Percentiles rank a stretch among this genome's conserved stretches.
Conservation (phyloP, 2,888 invertebrate genomes). For the Clivina fossor region DNA sequence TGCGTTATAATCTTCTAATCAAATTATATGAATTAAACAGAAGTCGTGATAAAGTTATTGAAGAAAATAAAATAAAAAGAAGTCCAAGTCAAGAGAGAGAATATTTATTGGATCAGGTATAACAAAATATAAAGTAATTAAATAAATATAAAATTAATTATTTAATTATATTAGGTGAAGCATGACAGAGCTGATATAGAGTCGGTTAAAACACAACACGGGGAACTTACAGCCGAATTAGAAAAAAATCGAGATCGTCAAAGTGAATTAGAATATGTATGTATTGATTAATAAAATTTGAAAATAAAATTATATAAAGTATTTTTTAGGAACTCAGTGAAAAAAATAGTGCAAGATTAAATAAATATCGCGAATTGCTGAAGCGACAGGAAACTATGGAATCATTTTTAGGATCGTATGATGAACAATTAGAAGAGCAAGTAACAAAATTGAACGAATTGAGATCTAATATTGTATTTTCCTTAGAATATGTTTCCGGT, state of each 20-base stretch:
- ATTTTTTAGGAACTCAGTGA: slow-evolving; percentile 26
- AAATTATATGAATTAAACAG: slow-evolving; percentile 39
- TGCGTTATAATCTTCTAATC: slow-evolving; percentile 39
- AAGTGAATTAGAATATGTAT: slow-evolving; percentile 30
- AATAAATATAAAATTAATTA: neutral
- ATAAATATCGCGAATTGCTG: slow-evolving; percentile 29
- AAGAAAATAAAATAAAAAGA: slow-evolving; percentile 42
- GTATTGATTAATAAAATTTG: neutral
- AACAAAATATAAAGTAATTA: too few relatives aligned
- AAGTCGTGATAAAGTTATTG: slow-evolving; percentile 40
- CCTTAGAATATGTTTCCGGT: slow-evolving; percentile 38
- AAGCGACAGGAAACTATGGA: slow-evolving; percentile 31
- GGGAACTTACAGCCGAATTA: slow-evolving; percentile 18
- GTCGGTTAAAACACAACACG: slow-evolving; percentile 35
- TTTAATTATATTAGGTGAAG: slow-evolving; percentile 42
- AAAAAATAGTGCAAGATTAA: slow-evolving; percentile 29
- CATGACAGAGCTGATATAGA: slow-evolving; percentile 44
- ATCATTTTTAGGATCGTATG: slow-evolving; percentile 16
- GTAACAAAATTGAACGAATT: slow-evolving; percentile 12
- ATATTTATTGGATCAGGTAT: slow-evolving; percentile 43
- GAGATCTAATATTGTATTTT: slow-evolving; percentile 30
- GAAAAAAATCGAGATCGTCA: slow-evolving; percentile 23
- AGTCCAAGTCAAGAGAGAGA: slow-evolving; percentile 44
- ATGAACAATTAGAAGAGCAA: slow-evolving; percentile 16
- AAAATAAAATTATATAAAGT: neutral